Evolutionary conservation across 2,113 vertebrate genomes (phyloP).

Genomic region (Noturus placidus): DNA sequence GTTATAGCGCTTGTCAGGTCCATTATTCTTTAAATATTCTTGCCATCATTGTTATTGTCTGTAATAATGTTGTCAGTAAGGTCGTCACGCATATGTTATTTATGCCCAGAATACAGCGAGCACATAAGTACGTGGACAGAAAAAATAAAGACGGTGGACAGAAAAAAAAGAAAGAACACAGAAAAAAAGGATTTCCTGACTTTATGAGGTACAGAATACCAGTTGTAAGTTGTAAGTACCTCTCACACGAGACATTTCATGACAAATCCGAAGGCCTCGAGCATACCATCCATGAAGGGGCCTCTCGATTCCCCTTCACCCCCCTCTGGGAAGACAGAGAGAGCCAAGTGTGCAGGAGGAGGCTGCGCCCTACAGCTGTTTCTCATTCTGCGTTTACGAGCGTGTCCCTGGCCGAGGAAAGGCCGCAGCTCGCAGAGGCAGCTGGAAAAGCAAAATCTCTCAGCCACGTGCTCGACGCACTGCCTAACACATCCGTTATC

Average conservation of each 20-base stretch:
- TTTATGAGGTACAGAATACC: slow-evolving; percentile 34
- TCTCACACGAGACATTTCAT: slow-evolving; percentile 41
- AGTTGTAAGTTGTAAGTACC: slow-evolving; percentile 28
- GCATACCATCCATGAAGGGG: slow-evolving; percentile 40
- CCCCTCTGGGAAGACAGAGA: slow-evolving; percentile 32
- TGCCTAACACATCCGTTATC: not conserved
- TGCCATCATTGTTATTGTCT: not conserved
- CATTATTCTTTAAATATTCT: not conserved
- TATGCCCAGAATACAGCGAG: not conserved
- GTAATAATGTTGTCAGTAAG: slow-evolving; percentile 3
- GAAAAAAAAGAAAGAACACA: slow-evolving; percentile 2
- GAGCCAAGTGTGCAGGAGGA: slow-evolving; percentile 43
- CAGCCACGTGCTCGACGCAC: slow-evolving; percentile 32
- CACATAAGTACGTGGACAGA: not conserved
- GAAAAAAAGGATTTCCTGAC: not conserved
- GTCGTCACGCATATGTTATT: not conserved
- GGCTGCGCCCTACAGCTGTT: slow-evolving; percentile 59
- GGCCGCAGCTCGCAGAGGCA: slow-evolving; percentile 56
- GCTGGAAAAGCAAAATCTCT: slow-evolving; percentile 30
- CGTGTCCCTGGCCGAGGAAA: slow-evolving; percentile 55
- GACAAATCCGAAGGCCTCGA: slow-evolving; percentile 43
- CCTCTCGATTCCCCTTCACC: slow-evolving; percentile 45
- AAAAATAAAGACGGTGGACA: not conserved
- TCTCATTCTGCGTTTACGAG: slow-evolving; percentile 68
- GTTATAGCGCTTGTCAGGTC: not conserved